Base-by-base conservation (phyloP, 2,797 vertebrate genomes). In the Galago senegalensis region DNA sequence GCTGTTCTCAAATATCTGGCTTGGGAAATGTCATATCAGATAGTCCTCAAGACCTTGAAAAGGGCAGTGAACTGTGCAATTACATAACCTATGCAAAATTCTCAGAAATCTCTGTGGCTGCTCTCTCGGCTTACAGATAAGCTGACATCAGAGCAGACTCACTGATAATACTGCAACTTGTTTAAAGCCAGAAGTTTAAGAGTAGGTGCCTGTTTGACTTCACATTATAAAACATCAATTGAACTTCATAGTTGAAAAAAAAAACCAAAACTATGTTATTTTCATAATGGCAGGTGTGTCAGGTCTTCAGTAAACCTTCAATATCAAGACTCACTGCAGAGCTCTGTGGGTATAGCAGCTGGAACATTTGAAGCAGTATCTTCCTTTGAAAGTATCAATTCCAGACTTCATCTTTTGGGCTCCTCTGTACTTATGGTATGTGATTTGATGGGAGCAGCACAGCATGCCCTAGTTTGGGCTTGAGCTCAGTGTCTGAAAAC, bases 171-270 rank as follows among this genome's bases (percentile, higher is more conserved):
- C 3, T 80, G 77, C 76, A 72, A 37, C 73, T 83, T 80, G 37
- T 96, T 97, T 94, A 89, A 97, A 94, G 89, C 69, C 82, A 46
- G 65, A 97, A 84, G 56, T 96, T 96, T 91, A 93, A 97, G 90
- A 67, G 96, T 87, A 75, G 94, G 84, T 0, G 23, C 63, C 91
- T 95, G 75, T 90, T 94, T 96, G 92, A 83, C 89, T 95, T 97
- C 90, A 90, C 85, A 93, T 93, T 93, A 97, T 96, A 94, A 97
- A 96, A 95, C 31, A 29, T 94, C 97, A 94, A 97, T 94, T 96
- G 95, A 97, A 96, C 94, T 94, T 94, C 95, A 82, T 89, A 96
- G 95, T 21, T 93, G 77, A 77, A 82, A 95, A 84, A 93, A 84
- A 93, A 89, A 94, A 79, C 87, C 58, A 96, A 96, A 53, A 96